phyloP scores from a whole-genome alignment of 2,113 vertebrate genomes.

The Paramisgurnus dabryanus region DNA sequence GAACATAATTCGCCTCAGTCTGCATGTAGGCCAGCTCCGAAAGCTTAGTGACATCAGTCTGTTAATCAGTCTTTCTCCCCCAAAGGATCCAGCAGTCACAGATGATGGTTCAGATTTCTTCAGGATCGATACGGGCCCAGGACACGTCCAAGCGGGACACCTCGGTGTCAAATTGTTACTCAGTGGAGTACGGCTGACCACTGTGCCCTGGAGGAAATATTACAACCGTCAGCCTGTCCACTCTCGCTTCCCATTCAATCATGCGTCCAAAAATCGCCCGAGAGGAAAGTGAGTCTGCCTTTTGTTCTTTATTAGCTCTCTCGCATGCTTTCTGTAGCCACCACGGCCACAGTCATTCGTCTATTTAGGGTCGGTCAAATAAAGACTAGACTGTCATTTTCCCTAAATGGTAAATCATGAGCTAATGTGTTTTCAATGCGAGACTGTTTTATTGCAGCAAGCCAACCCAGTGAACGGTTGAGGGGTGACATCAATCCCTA shows the following conservation, averaged over 20 bases:
- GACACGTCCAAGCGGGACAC: slow-evolving; percentile 6
- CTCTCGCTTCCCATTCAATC: slow-evolving; percentile 26
- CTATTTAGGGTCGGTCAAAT: slow-evolving; percentile 62
- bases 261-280: background rate
- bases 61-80: slow-evolving; percentile 34
- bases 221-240: slow-evolving; percentile 2
- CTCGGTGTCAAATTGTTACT: slow-evolving; percentile 37
- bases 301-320: slow-evolving; percentile 17
- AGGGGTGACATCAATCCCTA: slow-evolving; percentile 37
- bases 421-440: slow-evolving; percentile 46
- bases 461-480: slow-evolving; percentile 23
- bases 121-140: slow-evolving; percentile 35
- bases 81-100: slow-evolving; percentile 16
- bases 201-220: slow-evolving; percentile 39
- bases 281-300: slow-evolving; percentile 8
- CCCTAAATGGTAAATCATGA: slow-evolving; percentile 61
- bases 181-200: slow-evolving; percentile 52
- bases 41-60: slow-evolving; percentile 18
- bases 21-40: slow-evolving; percentile 5
- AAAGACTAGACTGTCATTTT: slow-evolving; percentile 63
- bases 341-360: slow-evolving; percentile 57
- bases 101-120: slow-evolving; percentile 27
- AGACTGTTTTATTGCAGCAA: slow-evolving; percentile 34
- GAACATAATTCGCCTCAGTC: background rate
- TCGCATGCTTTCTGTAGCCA: background rate